Conservation (phyloP, 1,140 invertebrate genomes). For the Listronotus oregonensis region DNA sequence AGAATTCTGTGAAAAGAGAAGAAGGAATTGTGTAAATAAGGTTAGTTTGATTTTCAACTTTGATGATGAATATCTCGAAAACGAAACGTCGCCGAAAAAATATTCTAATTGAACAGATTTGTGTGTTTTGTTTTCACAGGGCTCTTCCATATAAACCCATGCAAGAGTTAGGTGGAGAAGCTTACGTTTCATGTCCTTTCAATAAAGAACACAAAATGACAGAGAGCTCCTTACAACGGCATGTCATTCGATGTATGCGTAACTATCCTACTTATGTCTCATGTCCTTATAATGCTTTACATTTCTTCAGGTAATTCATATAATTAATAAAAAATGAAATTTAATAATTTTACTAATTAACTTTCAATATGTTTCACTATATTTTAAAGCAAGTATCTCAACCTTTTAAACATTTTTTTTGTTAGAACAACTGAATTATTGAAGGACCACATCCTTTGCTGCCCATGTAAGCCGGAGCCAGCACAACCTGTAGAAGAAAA, state of each 20-base stretch:
- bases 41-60: no score
- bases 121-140: not conserved
- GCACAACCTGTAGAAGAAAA: not conserved
- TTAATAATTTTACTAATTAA: no score
- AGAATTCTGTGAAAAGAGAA: no score
- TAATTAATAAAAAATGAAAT: no score
- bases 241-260: slow-evolving; percentile 9
- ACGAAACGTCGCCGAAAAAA: no score
- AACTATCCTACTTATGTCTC: slow-evolving; percentile 14
- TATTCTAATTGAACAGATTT: no score
- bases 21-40: no score
- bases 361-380: no score
- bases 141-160: not conserved
- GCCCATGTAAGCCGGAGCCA: slow-evolving; percentile 1
- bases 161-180: not conserved
- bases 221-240: slow-evolving; percentile 15
- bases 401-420: no score
- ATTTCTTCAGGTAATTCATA: slow-evolving; percentile 2
- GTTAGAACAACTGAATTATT: slow-evolving; percentile 10
- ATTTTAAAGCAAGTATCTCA: no score
- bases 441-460: not conserved
- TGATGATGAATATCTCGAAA: no score
- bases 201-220: slow-evolving; percentile 12
- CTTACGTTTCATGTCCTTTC: slow-evolving; percentile 7
- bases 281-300: slow-evolving; percentile 18